Conservation (phyloP, 1,140 invertebrate species). For the Maconellicoccus hirsutus region DNA sequence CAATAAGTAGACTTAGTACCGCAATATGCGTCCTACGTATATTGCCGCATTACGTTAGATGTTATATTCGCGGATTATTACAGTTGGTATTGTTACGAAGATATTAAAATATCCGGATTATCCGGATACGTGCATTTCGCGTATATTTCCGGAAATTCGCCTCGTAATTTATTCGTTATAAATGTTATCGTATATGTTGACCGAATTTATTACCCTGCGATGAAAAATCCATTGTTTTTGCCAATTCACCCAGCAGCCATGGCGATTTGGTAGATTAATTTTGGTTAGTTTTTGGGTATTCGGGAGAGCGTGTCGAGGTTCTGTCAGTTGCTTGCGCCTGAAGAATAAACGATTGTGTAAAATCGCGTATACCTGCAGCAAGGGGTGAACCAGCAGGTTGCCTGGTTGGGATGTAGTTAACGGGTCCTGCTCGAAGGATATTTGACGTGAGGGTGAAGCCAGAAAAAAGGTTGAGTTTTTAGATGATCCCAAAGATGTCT, state of each 20-base stretch:
- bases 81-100: not conserved
- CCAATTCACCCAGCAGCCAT: not conserved
- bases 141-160: conserved; percentile 1
- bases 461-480: too few relatives aligned
- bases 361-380: too few relatives aligned
- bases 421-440: too few relatives aligned
- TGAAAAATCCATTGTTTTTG: conserved; percentile 2
- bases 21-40: not conserved
- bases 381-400: too few relatives aligned
- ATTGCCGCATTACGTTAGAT: not conserved
- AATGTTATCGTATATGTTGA: not conserved
- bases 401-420: too few relatives aligned
- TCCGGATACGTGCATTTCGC: not conserved
- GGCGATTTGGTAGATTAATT: not conserved
- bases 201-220: not conserved
- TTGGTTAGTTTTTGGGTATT: too few relatives aligned
- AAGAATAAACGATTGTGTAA: too few relatives aligned
- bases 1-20: not conserved
- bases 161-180: not conserved
- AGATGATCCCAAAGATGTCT: too few relatives aligned
- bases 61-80: conserved; percentile 9
- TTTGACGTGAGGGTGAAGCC: too few relatives aligned
- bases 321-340: too few relatives aligned
- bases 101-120: conserved; percentile 6
- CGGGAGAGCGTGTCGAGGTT: too few relatives aligned